Conservation (phyloP, 1,140 invertebrate genomes). For the Papilio machaon region DNA sequence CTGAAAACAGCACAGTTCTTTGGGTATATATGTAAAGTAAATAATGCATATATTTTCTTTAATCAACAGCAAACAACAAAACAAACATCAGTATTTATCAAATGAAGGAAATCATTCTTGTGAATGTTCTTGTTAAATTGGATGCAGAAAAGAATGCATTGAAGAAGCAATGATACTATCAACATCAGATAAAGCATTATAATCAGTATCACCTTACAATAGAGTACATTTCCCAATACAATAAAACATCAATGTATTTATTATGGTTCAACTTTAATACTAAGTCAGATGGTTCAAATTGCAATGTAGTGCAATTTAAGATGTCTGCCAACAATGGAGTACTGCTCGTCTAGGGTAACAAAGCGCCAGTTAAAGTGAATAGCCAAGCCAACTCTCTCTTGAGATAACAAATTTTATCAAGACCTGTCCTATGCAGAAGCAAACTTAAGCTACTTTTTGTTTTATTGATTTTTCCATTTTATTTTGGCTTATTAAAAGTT, state of each 20-base stretch:
- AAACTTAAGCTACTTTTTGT: background rate
- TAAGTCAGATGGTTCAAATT: background rate
- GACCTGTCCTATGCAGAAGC: background rate
- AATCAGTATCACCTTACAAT: background rate
- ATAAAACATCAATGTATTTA: background rate
- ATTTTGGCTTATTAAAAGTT: background rate
- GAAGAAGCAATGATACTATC: background rate
- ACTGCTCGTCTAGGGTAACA: background rate
- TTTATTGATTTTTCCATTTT: background rate
- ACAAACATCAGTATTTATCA: background rate
- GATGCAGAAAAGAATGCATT: background rate
- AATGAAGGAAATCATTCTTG: background rate
- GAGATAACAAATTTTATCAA: constrained; percentile 12
- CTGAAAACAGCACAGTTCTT: too few relatives aligned
- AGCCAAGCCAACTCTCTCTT: background rate
- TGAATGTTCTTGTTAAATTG: constrained; percentile 11
- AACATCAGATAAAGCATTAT: background rate
- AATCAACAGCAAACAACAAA: background rate
- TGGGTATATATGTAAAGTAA: too few relatives aligned
- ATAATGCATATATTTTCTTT: background rate
- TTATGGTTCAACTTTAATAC: background rate
- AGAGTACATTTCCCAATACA: background rate
- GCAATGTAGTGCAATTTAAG: background rate
- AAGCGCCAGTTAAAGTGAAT: constrained; percentile 6
- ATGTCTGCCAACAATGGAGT: constrained; percentile 17